A percentile compares a stretch with the other conserved stretches of the same genome.
phyloP scores from a whole-genome alignment of 1,140 invertebrate species.

The Aethina tumida region DNA sequence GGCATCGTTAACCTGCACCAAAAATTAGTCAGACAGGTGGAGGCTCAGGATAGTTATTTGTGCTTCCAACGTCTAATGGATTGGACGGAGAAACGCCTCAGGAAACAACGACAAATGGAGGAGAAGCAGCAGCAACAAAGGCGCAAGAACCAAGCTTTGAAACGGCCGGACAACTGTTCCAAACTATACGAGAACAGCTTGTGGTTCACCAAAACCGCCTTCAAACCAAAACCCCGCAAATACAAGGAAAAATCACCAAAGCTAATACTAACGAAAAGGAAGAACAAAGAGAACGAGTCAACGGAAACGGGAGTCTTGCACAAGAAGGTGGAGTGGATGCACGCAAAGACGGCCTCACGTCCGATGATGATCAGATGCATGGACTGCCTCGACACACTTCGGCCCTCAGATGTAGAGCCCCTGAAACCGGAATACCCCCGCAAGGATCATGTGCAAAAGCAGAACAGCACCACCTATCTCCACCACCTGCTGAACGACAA shows the following conservation, averaged over 20 bases:
- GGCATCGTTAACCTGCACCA: slow-evolving; percentile 19
- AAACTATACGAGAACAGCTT: slow-evolving; percentile 21
- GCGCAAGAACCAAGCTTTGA: not conserved
- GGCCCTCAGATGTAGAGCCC: slow-evolving; percentile 27
- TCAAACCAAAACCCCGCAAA: slow-evolving; percentile 4
- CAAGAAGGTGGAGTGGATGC: slow-evolving; percentile 11
- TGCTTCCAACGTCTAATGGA: slow-evolving; percentile 23
- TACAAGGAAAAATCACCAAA: slow-evolving; percentile 8
- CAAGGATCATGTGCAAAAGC: slow-evolving; percentile 17
- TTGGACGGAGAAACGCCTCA: slow-evolving; percentile 3
- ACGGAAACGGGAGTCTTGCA: slow-evolving; percentile 1
- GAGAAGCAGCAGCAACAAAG: not conserved
- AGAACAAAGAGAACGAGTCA: slow-evolving; percentile 5
- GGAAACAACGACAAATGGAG: slow-evolving; percentile 3
- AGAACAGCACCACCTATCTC: slow-evolving; percentile 7
- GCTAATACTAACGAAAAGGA: slow-evolving; percentile 5
- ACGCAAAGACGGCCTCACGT: slow-evolving; percentile 1
- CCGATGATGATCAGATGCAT: slow-evolving; percentile 11
- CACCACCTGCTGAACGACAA: slow-evolving; percentile 14
- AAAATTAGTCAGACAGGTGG: slow-evolving; percentile 17
- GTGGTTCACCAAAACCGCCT: slow-evolving; percentile 18
- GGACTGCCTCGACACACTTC: slow-evolving; percentile 31
- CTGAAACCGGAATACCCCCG: slow-evolving; percentile 31
- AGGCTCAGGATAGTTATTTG: slow-evolving; percentile 23
- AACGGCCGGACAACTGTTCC: slow-evolving; percentile 1